phyloP scores from a whole-genome alignment of 2,888 invertebrate genomes.

The Hemaris fuciformis region DNA sequence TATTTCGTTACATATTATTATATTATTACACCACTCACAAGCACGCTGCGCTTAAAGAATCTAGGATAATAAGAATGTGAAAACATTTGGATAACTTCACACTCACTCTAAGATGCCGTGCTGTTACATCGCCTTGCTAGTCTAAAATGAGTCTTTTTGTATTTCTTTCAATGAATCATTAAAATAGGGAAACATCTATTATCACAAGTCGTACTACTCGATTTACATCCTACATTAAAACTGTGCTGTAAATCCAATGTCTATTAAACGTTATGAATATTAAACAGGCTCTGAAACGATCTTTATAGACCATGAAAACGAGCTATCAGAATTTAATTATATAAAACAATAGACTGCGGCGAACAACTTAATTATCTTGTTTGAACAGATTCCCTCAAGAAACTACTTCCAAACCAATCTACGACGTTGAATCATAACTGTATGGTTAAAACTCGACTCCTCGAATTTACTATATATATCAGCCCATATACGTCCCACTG shows the following conservation, averaged over 20 bases:
- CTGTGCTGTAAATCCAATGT: not conserved
- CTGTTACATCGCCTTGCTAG: no score
- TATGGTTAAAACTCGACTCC: not conserved
- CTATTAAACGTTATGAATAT: not conserved
- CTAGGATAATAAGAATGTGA: no score
- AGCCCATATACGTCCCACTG: no score
- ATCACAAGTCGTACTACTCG: not conserved
- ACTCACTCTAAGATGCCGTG: no score
- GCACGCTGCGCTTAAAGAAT: no score
- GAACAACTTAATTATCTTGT: not conserved
- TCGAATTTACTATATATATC: no score
- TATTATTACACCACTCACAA: no score
- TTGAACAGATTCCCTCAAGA: not conserved
- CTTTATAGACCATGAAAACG: not conserved
- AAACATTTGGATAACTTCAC: no score
- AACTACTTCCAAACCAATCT: not conserved
- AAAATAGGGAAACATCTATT: no score
- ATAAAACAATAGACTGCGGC: not conserved
- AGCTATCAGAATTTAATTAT: not conserved
- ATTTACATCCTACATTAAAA: not conserved
- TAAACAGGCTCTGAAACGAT: not conserved
- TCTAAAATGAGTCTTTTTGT: no score
- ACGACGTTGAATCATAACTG: not conserved
- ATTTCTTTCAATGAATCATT: no score
- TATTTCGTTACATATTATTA: no score